These are phyloP conservation scores for Porites divaricata DNA, from an alignment of 92 coral and sea anemone genomes.

Conservation along the genomic window DNA sequence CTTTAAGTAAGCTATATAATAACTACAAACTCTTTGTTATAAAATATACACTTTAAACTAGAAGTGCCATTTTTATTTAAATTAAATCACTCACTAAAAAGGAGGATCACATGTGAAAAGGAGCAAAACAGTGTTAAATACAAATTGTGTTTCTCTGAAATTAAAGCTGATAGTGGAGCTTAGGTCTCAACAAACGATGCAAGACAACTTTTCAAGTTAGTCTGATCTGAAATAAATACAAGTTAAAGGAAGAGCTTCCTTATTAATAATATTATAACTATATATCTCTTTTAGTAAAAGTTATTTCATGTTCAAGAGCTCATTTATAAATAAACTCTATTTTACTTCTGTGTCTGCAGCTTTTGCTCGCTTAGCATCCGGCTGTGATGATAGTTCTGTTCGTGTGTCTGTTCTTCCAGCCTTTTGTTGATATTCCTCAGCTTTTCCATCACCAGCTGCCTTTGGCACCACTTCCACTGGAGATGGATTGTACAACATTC, in stretches of 20 bases:
- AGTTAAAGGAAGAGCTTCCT: slow-evolving; percentile 12
- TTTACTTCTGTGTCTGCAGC: slow-evolving; percentile 60
- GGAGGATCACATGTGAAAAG: neutral
- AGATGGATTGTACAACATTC: slow-evolving; percentile 71
- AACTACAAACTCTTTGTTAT: neutral
- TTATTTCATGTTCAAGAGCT: neutral
- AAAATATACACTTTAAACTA: slow-evolving; percentile 4
- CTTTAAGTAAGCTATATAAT: neutral
- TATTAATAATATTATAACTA: slow-evolving; percentile 12
- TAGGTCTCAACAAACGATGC: neutral
- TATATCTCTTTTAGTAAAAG: slow-evolving; percentile 16
- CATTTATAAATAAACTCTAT: slow-evolving; percentile 9
- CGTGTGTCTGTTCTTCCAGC: slow-evolving; percentile 35
- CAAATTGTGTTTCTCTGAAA: neutral
- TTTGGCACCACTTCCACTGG: slow-evolving; percentile 60
- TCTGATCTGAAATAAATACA: slow-evolving; percentile 33
- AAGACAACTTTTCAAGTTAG: slow-evolving; percentile 37
- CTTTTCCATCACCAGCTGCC: slow-evolving; percentile 16
- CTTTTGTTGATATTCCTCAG: slow-evolving; percentile 41
- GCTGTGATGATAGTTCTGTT: slow-evolving; percentile 67
- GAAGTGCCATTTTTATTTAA: neutral
- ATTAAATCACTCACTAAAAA: neutral
- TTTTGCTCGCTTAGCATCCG: slow-evolving; percentile 76
- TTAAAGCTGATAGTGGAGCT: neutral
- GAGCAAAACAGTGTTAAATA: slow-evolving; percentile 6